These are phyloP conservation scores for Rhinoderma darwinii DNA, from an alignment of 2,113 vertebrate species.

Conservation along the genomic window DNA sequence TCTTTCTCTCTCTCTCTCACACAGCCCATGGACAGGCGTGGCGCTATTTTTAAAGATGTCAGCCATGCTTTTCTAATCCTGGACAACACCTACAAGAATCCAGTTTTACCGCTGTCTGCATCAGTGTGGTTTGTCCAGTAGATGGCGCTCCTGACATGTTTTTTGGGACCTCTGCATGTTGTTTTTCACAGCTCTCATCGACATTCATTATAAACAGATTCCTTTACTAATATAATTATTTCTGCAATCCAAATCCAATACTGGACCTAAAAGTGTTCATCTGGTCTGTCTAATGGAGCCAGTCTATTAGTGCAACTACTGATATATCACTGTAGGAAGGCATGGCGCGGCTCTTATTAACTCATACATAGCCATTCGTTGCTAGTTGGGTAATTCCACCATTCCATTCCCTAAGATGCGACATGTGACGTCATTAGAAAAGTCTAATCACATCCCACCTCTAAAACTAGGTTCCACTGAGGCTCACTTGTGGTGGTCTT, in stretches of 20 bases:
- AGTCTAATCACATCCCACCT: too few relatives aligned
- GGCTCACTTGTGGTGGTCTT: background rate
- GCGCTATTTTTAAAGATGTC: too few relatives aligned
- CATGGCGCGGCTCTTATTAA: background rate
- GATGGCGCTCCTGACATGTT: constrained; percentile 4
- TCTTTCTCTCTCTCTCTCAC: background rate
- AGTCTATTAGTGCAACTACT: constrained; percentile 46
- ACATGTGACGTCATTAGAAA: too few relatives aligned
- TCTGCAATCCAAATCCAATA: constrained; percentile 37
- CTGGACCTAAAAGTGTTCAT: constrained; percentile 30
- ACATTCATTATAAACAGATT: constrained; percentile 21
- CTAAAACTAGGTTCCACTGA: too few relatives aligned
- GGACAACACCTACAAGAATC: too few relatives aligned
- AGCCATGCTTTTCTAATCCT: too few relatives aligned
- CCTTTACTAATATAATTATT: constrained; percentile 56
- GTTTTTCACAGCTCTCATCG: constrained; percentile 15
- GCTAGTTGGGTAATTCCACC: too few relatives aligned
- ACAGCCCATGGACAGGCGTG: too few relatives aligned
- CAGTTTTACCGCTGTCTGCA: background rate
- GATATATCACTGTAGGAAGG: background rate
- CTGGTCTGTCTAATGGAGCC: constrained; percentile 47
- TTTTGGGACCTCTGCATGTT: background rate
- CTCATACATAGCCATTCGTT: background rate
- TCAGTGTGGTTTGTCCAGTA: background rate
- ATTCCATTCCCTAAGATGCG: too few relatives aligned